Base-by-base conservation (phyloP, 2,888 invertebrate genomes). In the Tupiocoris notatus region DNA sequence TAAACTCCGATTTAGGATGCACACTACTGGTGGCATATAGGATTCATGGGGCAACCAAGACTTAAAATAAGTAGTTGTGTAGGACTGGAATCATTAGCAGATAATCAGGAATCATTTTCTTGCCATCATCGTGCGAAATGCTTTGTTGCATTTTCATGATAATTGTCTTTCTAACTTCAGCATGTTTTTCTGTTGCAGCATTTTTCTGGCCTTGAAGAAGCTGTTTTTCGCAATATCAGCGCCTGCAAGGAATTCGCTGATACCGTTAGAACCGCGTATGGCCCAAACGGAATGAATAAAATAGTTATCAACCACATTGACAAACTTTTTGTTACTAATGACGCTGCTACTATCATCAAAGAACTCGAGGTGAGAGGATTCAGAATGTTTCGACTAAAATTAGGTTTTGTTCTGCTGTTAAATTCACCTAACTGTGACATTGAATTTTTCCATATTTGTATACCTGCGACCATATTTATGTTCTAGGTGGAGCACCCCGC, bases 261-360 rank as follows among this genome's bases (percentile, higher is more conserved):
- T 82, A 96, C 96, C 79, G 92, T 98, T 22, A 90, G 93, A 79
- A 94, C 98, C 21, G 95, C 98, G 0, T 99, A 96, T 85, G 99
- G 99, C 0, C 99, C 99, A 7, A 96, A 96, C 86, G 99, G 98
- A 81, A 93, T 93, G 94, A 99, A 99, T 85, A 99, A 99, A 88
- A 98, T 99, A 94, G 92, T 99, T 21, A 98, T 99, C 77, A 99
- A 99, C 86, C 98, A 99, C 84, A 89, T 99, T 80, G 98, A 98
- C 83, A 99, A 99, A 83, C 90, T 98, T 81, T 99, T 98, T 86
- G 95, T 99, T 1, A 99, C 99, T 0, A 98, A 96, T 84, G 99
- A 99, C 87, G 99, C 98, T 21, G 98, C 96, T 0, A 99, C 99
- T 0, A 98, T 99, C 79, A 93, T 99, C 81, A 89, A 93, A 79